Percentiles rank a stretch among this genome's conserved stretches.
These are phyloP conservation scores for Scaeva pyrastri DNA, from an alignment of 2,888 invertebrate species.

Conservation along the genomic window DNA sequence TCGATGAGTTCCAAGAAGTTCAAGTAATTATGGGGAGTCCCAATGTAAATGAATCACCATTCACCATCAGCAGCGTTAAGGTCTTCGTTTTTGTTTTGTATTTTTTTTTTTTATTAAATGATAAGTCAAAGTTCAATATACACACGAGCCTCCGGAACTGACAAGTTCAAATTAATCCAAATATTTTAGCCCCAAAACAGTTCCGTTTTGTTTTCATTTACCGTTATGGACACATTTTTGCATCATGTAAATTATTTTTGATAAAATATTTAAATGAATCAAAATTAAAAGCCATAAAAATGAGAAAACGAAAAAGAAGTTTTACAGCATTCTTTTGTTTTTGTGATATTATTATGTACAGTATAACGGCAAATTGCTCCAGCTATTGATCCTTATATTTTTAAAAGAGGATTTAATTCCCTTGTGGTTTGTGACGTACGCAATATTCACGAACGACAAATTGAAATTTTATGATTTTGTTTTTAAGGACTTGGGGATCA, in stretches of 20 bases:
- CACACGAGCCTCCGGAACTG: slow-evolving; percentile 11
- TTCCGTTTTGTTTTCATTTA: background rate
- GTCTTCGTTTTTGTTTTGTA: background rate
- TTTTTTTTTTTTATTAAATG: background rate
- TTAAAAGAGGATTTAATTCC: background rate
- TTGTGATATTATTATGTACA: background rate
- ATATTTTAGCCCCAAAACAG: background rate
- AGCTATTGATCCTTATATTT: slow-evolving; percentile 8
- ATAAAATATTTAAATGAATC: slow-evolving; percentile 17
- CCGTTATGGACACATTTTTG: slow-evolving; percentile 11
- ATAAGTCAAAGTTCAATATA: slow-evolving; percentile 22
- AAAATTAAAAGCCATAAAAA: slow-evolving; percentile 18
- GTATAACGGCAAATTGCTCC: background rate
- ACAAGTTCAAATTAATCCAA: background rate
- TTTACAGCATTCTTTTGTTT: slow-evolving; percentile 12
- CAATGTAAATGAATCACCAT: slow-evolving; percentile 18
- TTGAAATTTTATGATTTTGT: background rate
- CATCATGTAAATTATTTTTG: slow-evolving; percentile 11
- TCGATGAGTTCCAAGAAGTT: slow-evolving; percentile 14
- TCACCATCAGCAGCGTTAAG: background rate
- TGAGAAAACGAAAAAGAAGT: slow-evolving; percentile 10
- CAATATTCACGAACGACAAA: background rate
- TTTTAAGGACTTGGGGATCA: no score
- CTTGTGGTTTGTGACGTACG: background rate
- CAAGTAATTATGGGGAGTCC: slow-evolving; percentile 16